Conservation (phyloP, 2,797 vertebrate genomes). For the Mormyrops boulengeri region DNA sequence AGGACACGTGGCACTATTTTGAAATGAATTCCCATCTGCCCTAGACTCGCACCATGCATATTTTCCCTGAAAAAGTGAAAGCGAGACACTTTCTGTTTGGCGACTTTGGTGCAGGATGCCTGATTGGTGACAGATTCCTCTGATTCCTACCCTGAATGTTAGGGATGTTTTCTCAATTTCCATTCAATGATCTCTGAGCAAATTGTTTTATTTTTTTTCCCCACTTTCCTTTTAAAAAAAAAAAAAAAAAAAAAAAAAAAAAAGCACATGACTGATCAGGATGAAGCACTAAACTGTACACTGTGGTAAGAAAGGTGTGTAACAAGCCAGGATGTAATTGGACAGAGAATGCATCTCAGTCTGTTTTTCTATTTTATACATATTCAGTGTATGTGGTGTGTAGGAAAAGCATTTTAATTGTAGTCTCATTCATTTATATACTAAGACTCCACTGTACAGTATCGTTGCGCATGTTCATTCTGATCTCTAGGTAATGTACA, state of each 20-base stretch:
- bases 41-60: neutral
- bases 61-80: neutral
- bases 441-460: constrained; percentile 61
- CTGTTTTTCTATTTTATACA: constrained; percentile 49
- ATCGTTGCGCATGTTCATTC: constrained; percentile 64
- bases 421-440: constrained; percentile 57
- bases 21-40: neutral
- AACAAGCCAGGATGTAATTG: constrained; percentile 20
- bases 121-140: neutral
- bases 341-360: constrained; percentile 37
- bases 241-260: neutral
- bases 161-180: neutral
- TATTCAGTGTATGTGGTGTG: constrained; percentile 57
- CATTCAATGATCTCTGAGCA: neutral
- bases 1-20: neutral
- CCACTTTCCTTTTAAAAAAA: neutral
- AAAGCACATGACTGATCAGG: constrained; percentile 2
- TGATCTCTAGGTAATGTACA: constrained; percentile 64
- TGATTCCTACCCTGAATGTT: neutral
- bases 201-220: neutral
- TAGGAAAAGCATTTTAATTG: constrained; percentile 54
- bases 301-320: constrained; percentile 7
- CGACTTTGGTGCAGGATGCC: neutral
- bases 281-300: constrained; percentile 12
- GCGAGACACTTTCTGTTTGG: neutral